These are phyloP conservation scores for Pyralis farinalis DNA, from an alignment of 2,888 invertebrate genomes.

Conservation along the genomic window DNA sequence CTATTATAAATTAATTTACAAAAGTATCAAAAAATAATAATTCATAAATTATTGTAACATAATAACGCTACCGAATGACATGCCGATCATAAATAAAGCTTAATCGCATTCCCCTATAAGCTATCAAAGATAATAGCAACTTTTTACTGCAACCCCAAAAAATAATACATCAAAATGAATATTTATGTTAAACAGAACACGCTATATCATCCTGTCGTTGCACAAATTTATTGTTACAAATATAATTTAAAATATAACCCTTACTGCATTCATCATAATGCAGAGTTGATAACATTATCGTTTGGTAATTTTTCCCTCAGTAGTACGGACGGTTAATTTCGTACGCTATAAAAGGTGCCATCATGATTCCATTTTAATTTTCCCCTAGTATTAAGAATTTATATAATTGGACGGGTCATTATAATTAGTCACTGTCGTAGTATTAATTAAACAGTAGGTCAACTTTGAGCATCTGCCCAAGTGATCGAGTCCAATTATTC, in stretches of 20 bases:
- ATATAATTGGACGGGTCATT: constrained; percentile 45
- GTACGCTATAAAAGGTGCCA: constrained; percentile 15
- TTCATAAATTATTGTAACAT: not conserved
- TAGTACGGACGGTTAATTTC: constrained; percentile 6
- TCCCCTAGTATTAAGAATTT: constrained; percentile 31
- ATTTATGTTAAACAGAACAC: constrained; percentile 21
- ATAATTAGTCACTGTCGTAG: constrained; percentile 36
- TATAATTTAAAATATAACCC: not conserved
- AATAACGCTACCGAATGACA: constrained; percentile 8
- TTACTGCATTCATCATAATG: not conserved
- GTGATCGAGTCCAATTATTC: too few species aligned
- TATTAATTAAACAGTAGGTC: not conserved
- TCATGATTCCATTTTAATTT: constrained; percentile 35
- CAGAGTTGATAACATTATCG: not conserved
- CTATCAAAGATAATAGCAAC: constrained; percentile 18
- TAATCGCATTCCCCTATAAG: constrained; percentile 19
- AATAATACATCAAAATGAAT: constrained; percentile 24
- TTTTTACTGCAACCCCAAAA: constrained; percentile 21
- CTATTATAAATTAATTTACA: too few species aligned
- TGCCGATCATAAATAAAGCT: constrained; percentile 17
- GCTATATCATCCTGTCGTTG: constrained; percentile 16
- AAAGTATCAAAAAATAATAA: too few species aligned
- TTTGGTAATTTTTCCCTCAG: not conserved
- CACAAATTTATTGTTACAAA: not conserved
- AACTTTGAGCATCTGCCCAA: not conserved